Evolutionary conservation across 2,888 invertebrate species (phyloP).

Genomic region (Proisotoma minuta): DNA sequence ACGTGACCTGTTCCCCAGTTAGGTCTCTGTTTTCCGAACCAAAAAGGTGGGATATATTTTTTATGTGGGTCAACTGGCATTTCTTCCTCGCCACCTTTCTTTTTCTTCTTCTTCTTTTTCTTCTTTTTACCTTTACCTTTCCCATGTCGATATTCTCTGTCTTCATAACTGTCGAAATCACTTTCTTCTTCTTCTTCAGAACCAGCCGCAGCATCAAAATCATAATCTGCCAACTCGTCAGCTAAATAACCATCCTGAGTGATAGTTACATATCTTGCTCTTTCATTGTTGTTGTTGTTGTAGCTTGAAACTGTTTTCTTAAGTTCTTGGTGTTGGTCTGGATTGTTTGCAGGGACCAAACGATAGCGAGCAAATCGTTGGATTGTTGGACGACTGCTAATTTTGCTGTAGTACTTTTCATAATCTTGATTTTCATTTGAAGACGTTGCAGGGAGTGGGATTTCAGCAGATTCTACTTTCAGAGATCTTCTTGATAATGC

Average conservation of each 20-base stretch:
- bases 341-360: neutral
- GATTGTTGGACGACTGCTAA: neutral
- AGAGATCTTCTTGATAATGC: constrained; percentile 20
- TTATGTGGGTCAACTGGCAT: constrained; percentile 8
- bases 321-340: neutral
- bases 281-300: neutral
- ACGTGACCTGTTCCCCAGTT: constrained; percentile 13
- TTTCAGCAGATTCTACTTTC: neutral
- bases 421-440: constrained; percentile 9
- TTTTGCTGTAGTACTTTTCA: neutral
- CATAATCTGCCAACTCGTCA: constrained; percentile 13
- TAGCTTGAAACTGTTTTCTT: neutral
- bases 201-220: constrained; percentile 9
- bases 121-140: constrained; percentile 5
- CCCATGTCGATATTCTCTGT: constrained; percentile 4
- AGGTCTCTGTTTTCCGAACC: constrained; percentile 12
- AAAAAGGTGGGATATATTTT: constrained; percentile 7
- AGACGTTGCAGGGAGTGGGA: constrained; percentile 18
- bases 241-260: neutral
- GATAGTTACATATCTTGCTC: neutral
- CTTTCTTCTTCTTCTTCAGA: constrained; percentile 20
- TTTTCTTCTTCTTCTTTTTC: constrained; percentile 4
- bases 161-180: neutral
- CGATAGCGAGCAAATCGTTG: neutral
- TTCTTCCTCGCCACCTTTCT: constrained; percentile 5